Conservation (phyloP, 2,113 vertebrate genomes). For the Rattus rattus region DNA sequence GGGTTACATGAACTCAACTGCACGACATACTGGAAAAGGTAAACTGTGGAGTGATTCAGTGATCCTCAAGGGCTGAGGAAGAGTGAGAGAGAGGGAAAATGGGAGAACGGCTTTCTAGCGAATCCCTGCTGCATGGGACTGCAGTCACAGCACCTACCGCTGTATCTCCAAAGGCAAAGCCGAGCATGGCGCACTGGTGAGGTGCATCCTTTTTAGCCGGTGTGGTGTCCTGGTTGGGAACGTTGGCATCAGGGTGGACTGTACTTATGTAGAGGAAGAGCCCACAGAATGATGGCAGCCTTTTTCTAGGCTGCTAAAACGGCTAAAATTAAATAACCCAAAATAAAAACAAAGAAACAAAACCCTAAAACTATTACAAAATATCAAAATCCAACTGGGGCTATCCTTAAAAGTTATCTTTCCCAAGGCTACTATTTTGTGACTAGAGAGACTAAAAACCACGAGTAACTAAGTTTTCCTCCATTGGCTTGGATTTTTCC, state of each 20-base stretch:
- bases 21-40: neutral
- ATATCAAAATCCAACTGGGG: neutral
- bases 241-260: neutral
- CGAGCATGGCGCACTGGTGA: no score
- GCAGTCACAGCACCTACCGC: no score
- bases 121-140: no score
- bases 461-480: neutral
- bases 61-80: neutral
- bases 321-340: neutral
- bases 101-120: neutral
- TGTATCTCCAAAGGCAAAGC: neutral
- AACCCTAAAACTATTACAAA: neutral
- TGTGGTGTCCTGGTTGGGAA: no score
- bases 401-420: neutral
- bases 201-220: neutral
- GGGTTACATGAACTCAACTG: neutral
- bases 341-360: neutral
- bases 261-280: no score
- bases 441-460: neutral
- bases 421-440: neutral
- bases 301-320: neutral
- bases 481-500: neutral
- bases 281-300: neutral
- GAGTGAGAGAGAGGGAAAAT: neutral
- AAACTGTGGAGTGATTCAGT: neutral